Evolutionary conservation across 35 echinoderm and acorn worm genomes (phyloP), one percentile per base, ranked within the genome.

Genomic region (Chiridota heheva): DNA sequence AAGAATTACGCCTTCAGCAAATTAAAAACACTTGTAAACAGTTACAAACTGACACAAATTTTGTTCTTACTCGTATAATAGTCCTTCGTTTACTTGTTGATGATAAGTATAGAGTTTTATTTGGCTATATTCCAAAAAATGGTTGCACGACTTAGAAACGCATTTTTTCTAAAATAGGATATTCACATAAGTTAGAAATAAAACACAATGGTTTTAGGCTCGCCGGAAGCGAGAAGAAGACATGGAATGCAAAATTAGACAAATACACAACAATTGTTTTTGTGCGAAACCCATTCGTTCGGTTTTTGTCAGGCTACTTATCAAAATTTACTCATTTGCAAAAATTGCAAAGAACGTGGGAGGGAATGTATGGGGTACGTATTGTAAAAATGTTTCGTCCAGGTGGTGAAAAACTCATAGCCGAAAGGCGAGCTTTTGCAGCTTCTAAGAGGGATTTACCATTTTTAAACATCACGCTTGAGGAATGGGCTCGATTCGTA

Each of bases 91-190:
- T 78, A 22, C 42, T 88, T 7, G 86, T 84, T 0, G 70, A 78
- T 41, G 83, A 92, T 56, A 66, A 69, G 16, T 58, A 86, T 33
- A 81, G 51, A 36, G 51, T 92, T 44, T 44, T 92, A 2, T 81
- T 86, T 28, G 63, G 80, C 43, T 92, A 68, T 41, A 85, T 92
- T 42, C 89, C 82, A 1, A 86, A 91, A 77, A 83, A 86, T 3
- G 83, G 81, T 1, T 92, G 89, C 61, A 91, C 61, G 4, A 81
- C 89, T 3, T 92, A 83, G 89, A 92, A 92, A 41, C n/a, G 36
- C n/a, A 42, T 88, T 1, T 70, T 80, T 15, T 26, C 40, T 13
- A 77, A 38, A 2, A 46, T 78, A 31, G 5, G 42, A 4, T 27
- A 27, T 28, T 34, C 60, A 7, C 43, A 67, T 27, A 27, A 42